Percentiles rank a stretch among this genome's conserved stretches.
Conservation (phyloP, 2,113 vertebrate species). For the Pungitius pungitius region DNA sequence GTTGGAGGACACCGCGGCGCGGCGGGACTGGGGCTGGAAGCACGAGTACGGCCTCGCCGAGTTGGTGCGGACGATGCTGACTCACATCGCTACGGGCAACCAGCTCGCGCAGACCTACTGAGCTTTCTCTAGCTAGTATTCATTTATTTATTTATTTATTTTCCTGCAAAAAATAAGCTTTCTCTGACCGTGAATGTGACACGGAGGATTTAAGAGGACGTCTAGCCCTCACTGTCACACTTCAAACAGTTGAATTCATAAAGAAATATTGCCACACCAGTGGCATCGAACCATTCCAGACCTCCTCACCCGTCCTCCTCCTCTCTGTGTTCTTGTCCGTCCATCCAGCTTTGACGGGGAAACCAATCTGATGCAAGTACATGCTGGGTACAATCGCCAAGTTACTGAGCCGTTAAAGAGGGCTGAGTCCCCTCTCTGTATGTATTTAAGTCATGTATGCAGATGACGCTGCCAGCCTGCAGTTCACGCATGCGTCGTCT, state of each 20-base stretch:
- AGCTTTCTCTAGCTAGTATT: neutral
- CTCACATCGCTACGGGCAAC: conserved; percentile 14
- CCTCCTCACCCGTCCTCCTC: neutral
- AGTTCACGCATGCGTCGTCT: neutral
- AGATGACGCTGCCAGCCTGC: conserved; percentile 3
- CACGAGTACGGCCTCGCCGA: conserved; percentile 87
- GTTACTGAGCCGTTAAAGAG: neutral
- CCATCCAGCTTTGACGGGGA: neutral
- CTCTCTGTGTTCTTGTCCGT: neutral
- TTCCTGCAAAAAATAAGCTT: neutral
- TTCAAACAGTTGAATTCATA: neutral
- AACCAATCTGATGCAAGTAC: neutral
- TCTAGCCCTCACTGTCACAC: neutral
- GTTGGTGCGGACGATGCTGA: conserved; percentile 88
- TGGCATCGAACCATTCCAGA: conserved; percentile 1
- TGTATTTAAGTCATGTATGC: conserved; percentile 1
- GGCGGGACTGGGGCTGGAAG: conserved; percentile 92
- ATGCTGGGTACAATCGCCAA: neutral
- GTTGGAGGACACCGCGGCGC: conserved; percentile 88
- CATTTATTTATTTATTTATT: neutral
- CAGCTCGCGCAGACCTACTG: conserved; percentile 26
- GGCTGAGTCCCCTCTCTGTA: neutral
- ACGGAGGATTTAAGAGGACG: neutral
- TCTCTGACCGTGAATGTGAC: neutral
- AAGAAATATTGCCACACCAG: neutral